Base-by-base conservation (phyloP, 2,888 invertebrate species). In the Scaptomyza flava region DNA sequence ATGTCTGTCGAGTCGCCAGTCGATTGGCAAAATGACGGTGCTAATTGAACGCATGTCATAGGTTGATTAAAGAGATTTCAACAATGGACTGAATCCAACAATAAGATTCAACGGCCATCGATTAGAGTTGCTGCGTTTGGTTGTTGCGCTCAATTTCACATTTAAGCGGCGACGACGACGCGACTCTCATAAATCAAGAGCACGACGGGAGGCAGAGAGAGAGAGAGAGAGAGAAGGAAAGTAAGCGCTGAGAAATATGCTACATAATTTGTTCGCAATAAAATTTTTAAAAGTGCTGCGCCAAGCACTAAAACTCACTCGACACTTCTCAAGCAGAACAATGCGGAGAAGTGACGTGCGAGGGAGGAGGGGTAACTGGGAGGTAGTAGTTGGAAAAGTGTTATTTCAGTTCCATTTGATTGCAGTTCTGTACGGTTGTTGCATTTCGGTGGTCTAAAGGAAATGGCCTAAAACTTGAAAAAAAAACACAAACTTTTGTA, bases 251-350 rank as follows among this genome's bases (percentile, higher is more conserved):
- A 75, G 61, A 79, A 85, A 83, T 80, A 80, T 86, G 85, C 83
- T 78, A 75, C 79, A 82, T 85, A 81, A 85, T 79, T 83, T 83
- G 87, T 59, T 73, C 61, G 84, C 74, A 78, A 80, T 86, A 70
- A 75, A 71, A 79, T 72, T 72, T 64, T 86, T 43, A 63, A 77
- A 85, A 78, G 71, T 84, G 82, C 82, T 80, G 79, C 70, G 72
- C 71, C 67, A 79, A 79, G 79, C 74, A 70, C 69, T 60, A 60
- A 72, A 66, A 62, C 45, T 56, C 67, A 46, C 61, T 67, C 53
- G 66, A 64, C 68, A 61, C 65, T 47, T 66, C 48, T 70, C 52
- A 42, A 45, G 43, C 64, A 43, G 58, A 80, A 68, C 64, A 63
- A 57, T 56, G 50, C 31, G 11, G 27, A 17, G 33, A 34, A 57